Evolutionary conservation across 53 echinoderm and acorn worm species (phyloP).

Genomic region (Temnopleurus reevesii): DNA sequence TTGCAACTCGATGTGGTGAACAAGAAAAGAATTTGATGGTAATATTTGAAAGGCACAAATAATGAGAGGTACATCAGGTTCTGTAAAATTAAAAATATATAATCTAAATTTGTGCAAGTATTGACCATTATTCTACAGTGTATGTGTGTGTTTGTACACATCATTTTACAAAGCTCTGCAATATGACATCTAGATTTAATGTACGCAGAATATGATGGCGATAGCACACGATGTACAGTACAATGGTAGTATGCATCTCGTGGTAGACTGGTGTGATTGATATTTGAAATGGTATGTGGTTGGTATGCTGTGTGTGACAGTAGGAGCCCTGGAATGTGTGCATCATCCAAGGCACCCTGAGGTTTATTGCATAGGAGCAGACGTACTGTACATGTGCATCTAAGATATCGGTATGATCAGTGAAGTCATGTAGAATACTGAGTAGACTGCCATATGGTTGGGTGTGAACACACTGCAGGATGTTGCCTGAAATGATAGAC

Average conservation of each 20-base stretch:
- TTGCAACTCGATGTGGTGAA: too few species aligned
- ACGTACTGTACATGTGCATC: background rate
- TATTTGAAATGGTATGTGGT: slow-evolving; percentile 52
- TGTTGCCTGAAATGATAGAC: background rate
- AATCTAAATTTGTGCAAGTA: too few species aligned
- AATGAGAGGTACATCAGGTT: too few species aligned
- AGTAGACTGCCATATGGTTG: background rate
- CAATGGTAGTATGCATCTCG: background rate
- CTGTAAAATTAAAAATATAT: too few species aligned
- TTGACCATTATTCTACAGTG: too few species aligned
- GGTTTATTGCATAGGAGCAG: background rate
- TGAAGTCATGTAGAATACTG: background rate
- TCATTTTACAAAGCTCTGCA: too few species aligned
- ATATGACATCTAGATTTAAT: too few species aligned
- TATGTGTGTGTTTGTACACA: too few species aligned
- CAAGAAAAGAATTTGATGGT: too few species aligned
- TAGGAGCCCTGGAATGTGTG: slow-evolving; percentile 50
- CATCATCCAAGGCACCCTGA: slow-evolving; percentile 37
- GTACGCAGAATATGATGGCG: too few species aligned
- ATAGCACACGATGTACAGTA: background rate
- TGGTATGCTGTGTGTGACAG: slow-evolving; percentile 56
- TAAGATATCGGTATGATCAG: too few species aligned
- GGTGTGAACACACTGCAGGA: background rate
- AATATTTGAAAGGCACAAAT: too few species aligned
- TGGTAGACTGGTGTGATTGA: background rate